Evolutionary conservation across 2,888 invertebrate genomes (phyloP), one percentile per base, ranked within the genome.

Genomic region (Morpho achilles): DNA sequence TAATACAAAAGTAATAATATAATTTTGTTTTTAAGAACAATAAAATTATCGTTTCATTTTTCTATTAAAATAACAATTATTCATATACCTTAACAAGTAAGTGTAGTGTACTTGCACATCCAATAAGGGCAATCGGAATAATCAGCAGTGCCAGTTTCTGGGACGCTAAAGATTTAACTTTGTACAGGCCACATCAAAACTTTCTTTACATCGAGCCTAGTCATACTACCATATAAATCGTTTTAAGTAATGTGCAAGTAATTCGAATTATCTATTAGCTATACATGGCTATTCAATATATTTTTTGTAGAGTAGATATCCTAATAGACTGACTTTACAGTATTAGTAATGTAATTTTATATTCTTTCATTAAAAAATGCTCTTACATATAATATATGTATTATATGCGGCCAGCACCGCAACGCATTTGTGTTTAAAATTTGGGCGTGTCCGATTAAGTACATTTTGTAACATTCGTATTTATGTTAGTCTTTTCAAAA

Each of bases 131-230:
- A 78, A 77, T 73, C 79, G 79, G 74, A 75, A 73, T 80, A 81
- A 82, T 79, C 79, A 76, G 82, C 84, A 87, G 85, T 81, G 84
- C 84, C 84, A 82, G 82, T 84, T 84, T 82, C 80, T 82, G 82
- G 79, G 79, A 78, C 82, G 84, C 87, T 82, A 78, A 75, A 71
- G 74, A 75, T 82, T 82, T 88, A 86, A 88, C 85, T 75, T 80
- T 88, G 87, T 87, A 87, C 86, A 86, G 84, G 84, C 78, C 77
- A 82, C 10, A 46, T 46, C 39, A 39, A 46, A 53, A 53, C 40
- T 7, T 46, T 22, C 53, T 53, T 53, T 53, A 44, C 52, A 52
- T n/a, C 44, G 23, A 44, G 52, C 44, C 52, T 52, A 44, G 41
- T 22, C 50, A n/a, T 22, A 16, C 22, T 8, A 44, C 8, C 2